Conservation (phyloP, 1,140 invertebrate genomes). For the Formica selysi region DNA sequence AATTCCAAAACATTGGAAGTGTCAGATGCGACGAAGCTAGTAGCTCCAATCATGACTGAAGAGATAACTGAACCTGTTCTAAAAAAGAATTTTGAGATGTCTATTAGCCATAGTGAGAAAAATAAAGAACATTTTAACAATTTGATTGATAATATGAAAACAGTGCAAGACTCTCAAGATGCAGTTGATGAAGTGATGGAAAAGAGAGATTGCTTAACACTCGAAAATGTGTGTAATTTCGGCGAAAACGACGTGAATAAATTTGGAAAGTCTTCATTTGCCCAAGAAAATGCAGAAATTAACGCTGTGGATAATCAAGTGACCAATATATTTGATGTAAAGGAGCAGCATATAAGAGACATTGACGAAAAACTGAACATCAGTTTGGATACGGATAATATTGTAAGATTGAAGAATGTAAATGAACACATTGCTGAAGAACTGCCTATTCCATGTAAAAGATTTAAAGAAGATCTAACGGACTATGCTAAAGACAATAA, state of each 20-base stretch:
- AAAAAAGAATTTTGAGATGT: background rate
- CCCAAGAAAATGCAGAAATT: conserved; percentile 24
- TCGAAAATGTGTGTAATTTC: conserved; percentile 12
- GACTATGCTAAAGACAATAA: conserved; percentile 57
- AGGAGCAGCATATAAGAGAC: conserved; percentile 32
- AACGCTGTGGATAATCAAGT: conserved; percentile 42
- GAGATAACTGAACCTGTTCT: conserved; percentile 21
- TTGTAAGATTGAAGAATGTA: conserved; percentile 30
- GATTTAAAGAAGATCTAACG: conserved; percentile 54
- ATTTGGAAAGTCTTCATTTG: background rate
- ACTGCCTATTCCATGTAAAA: conserved; percentile 49
- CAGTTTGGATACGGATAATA: conserved; percentile 49
- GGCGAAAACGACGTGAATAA: conserved; percentile 13
- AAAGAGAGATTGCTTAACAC: background rate
- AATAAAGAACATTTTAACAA: conserved; percentile 57
- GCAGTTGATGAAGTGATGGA: background rate
- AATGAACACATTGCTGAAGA: conserved; percentile 45
- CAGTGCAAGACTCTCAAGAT: background rate
- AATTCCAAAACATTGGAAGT: conserved; percentile 2
- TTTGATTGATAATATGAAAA: conserved; percentile 15
- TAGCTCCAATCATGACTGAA: background rate
- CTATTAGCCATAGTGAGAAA: background rate
- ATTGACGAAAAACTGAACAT: conserved; percentile 48
- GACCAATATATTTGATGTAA: background rate
- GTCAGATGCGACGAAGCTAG: background rate